Percentiles rank a stretch among this genome's conserved stretches.
Conservation (phyloP, 2,888 invertebrate genomes). For the Polydrusus tereticollis region DNA sequence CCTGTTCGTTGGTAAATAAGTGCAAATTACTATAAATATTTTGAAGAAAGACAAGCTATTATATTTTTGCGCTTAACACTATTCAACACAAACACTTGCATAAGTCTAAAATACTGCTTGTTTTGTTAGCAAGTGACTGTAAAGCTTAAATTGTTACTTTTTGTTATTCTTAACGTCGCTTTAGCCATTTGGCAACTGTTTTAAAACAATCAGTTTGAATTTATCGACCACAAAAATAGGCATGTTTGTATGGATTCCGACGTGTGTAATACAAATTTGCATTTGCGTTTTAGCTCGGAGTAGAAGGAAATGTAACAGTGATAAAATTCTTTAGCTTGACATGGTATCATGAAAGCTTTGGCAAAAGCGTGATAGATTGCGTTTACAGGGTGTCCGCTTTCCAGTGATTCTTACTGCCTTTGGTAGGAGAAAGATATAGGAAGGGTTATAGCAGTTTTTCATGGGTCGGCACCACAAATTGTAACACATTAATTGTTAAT, state of each 20-base stretch:
- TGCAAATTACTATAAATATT: background rate
- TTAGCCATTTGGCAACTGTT: constrained; percentile 9
- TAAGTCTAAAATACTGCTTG: background rate
- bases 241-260: background rate
- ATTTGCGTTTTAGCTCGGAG: background rate
- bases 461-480: no score
- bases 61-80: background rate
- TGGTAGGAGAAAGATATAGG: no score
- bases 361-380: background rate
- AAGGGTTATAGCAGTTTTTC: no score
- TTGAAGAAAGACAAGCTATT: background rate
- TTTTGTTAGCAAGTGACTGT: constrained; percentile 5
- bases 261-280: background rate
- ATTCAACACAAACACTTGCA: background rate
- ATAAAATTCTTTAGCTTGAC: background rate
- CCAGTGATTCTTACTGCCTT: no score
- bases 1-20: no score
- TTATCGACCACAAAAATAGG: constrained; percentile 12
- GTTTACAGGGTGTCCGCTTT: no score
- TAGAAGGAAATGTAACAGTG: background rate
- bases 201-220: background rate
- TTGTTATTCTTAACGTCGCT: background rate
- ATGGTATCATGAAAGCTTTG: background rate
- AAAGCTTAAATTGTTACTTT: constrained; percentile 6
- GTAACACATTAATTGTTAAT: no score